Percentiles rank a stretch among this genome's conserved stretches.
phyloP scores from a whole-genome alignment of 1,140 invertebrate genomes.

The Euwallacea fornicatus region DNA sequence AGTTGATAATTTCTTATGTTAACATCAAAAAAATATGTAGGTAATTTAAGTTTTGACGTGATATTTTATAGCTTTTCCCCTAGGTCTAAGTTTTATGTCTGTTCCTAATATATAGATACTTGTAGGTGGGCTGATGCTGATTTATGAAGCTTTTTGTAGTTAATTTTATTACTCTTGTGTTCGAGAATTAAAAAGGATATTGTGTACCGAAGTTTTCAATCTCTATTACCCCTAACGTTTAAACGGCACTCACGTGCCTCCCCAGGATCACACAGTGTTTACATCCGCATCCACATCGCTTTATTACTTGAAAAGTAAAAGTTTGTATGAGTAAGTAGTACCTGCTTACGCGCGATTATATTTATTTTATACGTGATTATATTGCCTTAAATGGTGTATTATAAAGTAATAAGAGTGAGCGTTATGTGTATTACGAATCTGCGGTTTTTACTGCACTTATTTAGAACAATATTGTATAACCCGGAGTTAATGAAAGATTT shows the following conservation, averaged over 20 bases:
- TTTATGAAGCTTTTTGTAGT: constrained; percentile 7
- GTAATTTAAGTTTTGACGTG: constrained; percentile 9
- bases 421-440: constrained; percentile 11
- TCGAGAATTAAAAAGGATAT: too few species aligned
- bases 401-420: not conserved
- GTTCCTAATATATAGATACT: constrained; percentile 20
- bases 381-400: not conserved
- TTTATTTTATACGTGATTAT: not conserved
- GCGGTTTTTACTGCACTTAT: constrained; percentile 12
- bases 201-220: too few species aligned
- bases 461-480: constrained; percentile 18
- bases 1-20: too few species aligned
- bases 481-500: constrained; percentile 1
- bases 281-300: too few species aligned
- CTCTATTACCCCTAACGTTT: too few species aligned
- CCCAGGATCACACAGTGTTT: too few species aligned
- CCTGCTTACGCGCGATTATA: too few species aligned
- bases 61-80: constrained; percentile 27
- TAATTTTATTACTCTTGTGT: not conserved
- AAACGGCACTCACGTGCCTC: too few species aligned
- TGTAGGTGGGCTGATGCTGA: constrained; percentile 1
- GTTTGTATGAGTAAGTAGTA: too few species aligned
- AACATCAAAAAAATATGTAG: too few species aligned
- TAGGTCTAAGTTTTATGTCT: constrained; percentile 24
- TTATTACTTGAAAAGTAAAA: too few species aligned